A percentile compares a stretch with the other conserved stretches of the same genome.
phyloP scores from a whole-genome alignment of 2,797 vertebrate species.

The Sebastes aleutianus region DNA sequence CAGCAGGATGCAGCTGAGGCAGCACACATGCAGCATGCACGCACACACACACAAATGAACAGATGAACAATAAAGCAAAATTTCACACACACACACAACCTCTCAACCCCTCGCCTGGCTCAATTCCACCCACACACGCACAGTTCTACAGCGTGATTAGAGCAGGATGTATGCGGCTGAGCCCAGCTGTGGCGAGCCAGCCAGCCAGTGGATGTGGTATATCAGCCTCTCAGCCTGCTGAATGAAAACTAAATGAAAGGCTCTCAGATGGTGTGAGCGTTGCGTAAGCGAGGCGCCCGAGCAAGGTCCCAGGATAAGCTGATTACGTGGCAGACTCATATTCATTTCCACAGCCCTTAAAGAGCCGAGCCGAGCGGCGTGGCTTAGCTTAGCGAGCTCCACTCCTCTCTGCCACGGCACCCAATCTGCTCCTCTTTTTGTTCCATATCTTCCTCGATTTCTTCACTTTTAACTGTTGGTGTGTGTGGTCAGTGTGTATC shows the following conservation, averaged over 20 bases:
- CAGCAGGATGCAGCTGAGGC: not conserved
- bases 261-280: conserved; percentile 64
- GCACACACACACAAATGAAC: not conserved
- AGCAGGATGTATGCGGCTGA: conserved; percentile 53
- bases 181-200: conserved; percentile 51
- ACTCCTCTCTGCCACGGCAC: not conserved
- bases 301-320: conserved; percentile 67
- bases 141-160: conserved; percentile 40
- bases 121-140: conserved; percentile 18
- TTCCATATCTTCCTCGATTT: conserved; percentile 11
- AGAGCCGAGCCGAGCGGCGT: conserved; percentile 46
- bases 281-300: conserved; percentile 55
- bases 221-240: conserved; percentile 52
- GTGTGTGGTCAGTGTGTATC: conserved; percentile 16
- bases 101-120: conserved; percentile 26
- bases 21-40: not conserved
- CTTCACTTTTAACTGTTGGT: not conserved
- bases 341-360: conserved; percentile 64
- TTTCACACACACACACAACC: conserved; percentile 12
- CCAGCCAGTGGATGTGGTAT: conserved; percentile 48
- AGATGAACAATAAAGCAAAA: not conserved
- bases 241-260: conserved; percentile 68
- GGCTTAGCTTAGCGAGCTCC: conserved; percentile 56
- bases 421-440: conserved; percentile 26
- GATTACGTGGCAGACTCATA: conserved; percentile 69